phyloP scores from a whole-genome alignment of 37 sponge, comb jelly and placozoan genomes.

The Agelas oroides region DNA sequence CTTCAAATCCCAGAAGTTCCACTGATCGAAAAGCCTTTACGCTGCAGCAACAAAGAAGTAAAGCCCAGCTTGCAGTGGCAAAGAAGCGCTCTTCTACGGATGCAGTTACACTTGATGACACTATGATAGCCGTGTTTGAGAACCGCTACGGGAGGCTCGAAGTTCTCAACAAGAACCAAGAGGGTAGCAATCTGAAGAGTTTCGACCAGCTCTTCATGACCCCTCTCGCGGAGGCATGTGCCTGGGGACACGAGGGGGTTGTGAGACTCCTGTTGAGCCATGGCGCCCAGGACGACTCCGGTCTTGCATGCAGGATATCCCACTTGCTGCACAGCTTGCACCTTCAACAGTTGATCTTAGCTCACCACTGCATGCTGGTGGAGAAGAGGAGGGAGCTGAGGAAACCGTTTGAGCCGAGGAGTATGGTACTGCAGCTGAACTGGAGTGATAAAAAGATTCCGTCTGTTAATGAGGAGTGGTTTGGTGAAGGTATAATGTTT shows the following conservation, averaged over 20 bases:
- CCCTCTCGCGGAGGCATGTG: conserved; percentile 73
- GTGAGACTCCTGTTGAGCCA: conserved; percentile 32
- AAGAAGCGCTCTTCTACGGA: neutral
- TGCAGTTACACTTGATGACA: neutral
- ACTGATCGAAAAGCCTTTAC: neutral
- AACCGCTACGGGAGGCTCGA: conserved; percentile 9
- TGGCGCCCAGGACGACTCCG: conserved; percentile 57
- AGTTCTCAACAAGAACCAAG: neutral
- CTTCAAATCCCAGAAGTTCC: neutral
- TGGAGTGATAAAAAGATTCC: conserved; percentile 59
- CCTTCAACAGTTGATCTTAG: conserved; percentile 44
- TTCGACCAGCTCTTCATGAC: conserved; percentile 59
- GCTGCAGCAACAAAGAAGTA: no score
- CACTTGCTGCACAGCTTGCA: conserved; percentile 1
- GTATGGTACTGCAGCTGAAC: conserved; percentile 18
- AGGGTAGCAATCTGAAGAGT: neutral
- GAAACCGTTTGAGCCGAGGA: neutral
- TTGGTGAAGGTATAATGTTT: neutral
- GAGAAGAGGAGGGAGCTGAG: neutral
- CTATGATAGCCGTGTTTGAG: neutral
- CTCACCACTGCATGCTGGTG: conserved; percentile 24
- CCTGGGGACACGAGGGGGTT: neutral
- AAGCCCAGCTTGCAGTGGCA: neutral
- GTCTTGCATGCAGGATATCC: conserved; percentile 47
- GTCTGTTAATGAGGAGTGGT: conserved; percentile 36